These are phyloP conservation scores for Macrochelys suwanniensis DNA, from an alignment of 2,797 vertebrate species.

Conservation along the genomic window DNA sequence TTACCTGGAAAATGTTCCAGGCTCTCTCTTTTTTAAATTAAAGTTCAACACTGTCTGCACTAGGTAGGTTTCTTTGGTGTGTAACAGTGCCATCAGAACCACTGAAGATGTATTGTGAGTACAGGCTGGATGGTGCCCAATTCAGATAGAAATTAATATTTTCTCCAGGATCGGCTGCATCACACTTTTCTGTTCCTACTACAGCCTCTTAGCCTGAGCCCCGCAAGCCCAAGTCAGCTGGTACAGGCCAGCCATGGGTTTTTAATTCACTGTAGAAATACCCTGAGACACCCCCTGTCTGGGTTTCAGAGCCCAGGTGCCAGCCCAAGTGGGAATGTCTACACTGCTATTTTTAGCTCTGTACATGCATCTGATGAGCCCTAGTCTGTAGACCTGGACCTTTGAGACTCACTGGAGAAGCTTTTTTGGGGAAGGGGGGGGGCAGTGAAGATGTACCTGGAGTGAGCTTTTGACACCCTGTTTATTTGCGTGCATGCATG, in stretches of 20 bases:
- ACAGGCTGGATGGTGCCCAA: rapidly evolving
- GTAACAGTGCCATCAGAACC: rapidly evolving
- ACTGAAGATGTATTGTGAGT: rapidly evolving
- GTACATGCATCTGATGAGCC: background rate
- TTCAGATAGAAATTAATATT: rapidly evolving
- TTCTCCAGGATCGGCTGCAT: rapidly evolving
- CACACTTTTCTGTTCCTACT: rapidly evolving
- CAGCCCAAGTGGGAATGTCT: background rate
- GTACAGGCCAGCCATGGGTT: background rate
- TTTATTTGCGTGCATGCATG: background rate
- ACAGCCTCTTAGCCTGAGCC: background rate
- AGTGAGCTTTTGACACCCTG: background rate
- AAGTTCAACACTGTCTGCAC: rapidly evolving
- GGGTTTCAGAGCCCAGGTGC: background rate
- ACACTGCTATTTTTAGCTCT: background rate
- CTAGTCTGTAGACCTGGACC: background rate
- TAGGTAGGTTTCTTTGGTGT: rapidly evolving
- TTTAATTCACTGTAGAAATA: background rate
- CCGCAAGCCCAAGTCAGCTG: background rate
- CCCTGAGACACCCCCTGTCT: background rate
- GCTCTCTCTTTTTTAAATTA: background rate
- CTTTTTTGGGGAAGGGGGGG: background rate
- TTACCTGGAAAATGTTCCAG: background rate
- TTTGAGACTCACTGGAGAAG: background rate
- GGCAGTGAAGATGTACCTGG: background rate